A percentile compares a stretch with the other conserved stretches of the same genome.
These are phyloP conservation scores for Mantis religiosa DNA, from an alignment of 2,888 invertebrate genomes.

Conservation along the genomic window DNA sequence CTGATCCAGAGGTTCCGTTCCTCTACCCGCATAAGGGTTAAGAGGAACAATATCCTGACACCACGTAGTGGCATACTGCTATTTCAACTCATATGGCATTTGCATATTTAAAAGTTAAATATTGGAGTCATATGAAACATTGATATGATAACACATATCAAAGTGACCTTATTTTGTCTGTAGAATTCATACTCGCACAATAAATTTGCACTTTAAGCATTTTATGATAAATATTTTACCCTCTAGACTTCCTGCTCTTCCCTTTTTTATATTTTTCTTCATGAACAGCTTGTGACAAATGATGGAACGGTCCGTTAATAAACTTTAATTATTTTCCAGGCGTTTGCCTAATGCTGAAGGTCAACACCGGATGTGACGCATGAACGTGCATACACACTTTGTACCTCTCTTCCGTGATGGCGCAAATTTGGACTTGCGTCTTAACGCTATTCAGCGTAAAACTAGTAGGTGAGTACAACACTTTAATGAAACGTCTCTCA, in stretches of 20 bases:
- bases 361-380: conserved; percentile 23
- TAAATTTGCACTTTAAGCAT: too few species aligned
- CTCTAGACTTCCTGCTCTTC: background rate
- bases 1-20: too few species aligned
- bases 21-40: too few species aligned
- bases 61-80: too few species aligned
- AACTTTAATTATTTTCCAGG: conserved; percentile 8
- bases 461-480: conserved; percentile 25
- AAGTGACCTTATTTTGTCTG: too few species aligned
- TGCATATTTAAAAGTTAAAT: too few species aligned
- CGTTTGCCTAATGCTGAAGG: background rate
- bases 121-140: too few species aligned
- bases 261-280: background rate
- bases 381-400: background rate
- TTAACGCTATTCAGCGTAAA: conserved; percentile 28
- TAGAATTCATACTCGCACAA: too few species aligned
- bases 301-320: background rate
- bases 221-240: too few species aligned
- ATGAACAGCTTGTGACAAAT: background rate
- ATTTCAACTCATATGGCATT: too few species aligned
- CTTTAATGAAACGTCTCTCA: background rate
- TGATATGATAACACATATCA: too few species aligned
- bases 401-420: conserved; percentile 20
- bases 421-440: conserved; percentile 27
- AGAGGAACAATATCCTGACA: too few species aligned